Evolutionary conservation across 2,113 vertebrate species (phyloP).

Genomic region (Lampris megalopsis): DNA sequence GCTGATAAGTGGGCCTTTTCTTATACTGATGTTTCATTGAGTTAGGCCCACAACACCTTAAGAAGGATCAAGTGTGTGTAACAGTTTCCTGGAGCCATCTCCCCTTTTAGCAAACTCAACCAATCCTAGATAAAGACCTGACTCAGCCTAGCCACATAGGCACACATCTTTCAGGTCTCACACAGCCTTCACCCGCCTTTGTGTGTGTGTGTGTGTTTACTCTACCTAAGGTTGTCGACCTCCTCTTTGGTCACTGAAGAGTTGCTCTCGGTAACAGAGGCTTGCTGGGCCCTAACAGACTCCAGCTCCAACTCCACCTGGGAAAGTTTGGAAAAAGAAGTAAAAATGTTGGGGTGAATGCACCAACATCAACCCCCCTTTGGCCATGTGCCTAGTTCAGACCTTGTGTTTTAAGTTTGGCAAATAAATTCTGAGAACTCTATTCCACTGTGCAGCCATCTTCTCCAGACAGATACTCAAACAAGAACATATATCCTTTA

Average conservation of each 20-base stretch:
- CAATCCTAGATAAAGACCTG: not conserved
- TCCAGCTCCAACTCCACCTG: conserved; percentile 81
- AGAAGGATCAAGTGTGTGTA: no score
- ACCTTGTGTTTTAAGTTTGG: conserved; percentile 25
- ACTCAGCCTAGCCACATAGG: not conserved
- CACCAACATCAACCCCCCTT: conserved; percentile 13
- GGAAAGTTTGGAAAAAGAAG: conserved; percentile 26
- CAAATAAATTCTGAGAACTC: conserved; percentile 38
- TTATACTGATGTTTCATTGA: no score
- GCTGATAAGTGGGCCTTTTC: no score
- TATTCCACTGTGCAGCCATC: conserved; percentile 26
- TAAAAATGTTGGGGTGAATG: conserved; percentile 12
- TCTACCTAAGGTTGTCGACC: conserved; percentile 76
- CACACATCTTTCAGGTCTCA: conserved; percentile 5
- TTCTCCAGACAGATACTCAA: conserved; percentile 34
- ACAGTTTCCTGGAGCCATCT: no score
- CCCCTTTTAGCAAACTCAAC: no score
- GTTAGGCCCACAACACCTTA: no score
- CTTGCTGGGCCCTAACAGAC: conserved; percentile 73
- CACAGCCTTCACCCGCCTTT: not conserved
- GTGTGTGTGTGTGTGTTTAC: conserved; percentile 5
- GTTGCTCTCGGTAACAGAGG: conserved; percentile 58
- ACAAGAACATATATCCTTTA: conserved; percentile 33
- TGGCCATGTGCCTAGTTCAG: conserved; percentile 28
- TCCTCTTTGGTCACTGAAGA: conserved; percentile 73